Evolutionary conservation across 2,113 vertebrate genomes (phyloP).

Genomic region (Brachyhypopomus gauderio): DNA sequence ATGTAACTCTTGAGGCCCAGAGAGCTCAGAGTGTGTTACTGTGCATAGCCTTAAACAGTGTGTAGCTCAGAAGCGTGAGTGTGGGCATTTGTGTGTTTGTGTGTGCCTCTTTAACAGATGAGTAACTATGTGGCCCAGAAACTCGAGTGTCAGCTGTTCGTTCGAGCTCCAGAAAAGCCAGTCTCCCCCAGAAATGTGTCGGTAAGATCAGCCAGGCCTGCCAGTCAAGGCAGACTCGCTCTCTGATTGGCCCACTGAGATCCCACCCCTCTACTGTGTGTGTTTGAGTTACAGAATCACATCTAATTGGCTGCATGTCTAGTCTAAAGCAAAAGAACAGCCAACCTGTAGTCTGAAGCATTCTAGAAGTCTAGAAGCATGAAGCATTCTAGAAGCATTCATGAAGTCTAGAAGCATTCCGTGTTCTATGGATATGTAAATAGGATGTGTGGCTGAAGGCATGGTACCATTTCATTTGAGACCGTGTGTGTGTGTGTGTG

Average conservation of each 20-base stretch:
- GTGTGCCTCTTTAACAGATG: constrained; percentile 77
- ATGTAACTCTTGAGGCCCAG: background rate
- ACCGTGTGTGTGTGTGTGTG: constrained; percentile 19
- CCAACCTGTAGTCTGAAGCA: constrained; percentile 15
- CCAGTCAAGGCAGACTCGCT: constrained; percentile 28
- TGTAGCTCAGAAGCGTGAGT: constrained; percentile 8
- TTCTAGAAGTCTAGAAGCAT: no score
- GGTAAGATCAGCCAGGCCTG: constrained; percentile 76
- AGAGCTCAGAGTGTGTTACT: constrained; percentile 8
- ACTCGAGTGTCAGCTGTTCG: constrained; percentile 83
- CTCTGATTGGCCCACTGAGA: constrained; percentile 43
- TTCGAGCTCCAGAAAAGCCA: constrained; percentile 78
- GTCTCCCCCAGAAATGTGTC: constrained; percentile 76
- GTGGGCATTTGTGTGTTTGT: constrained; percentile 37
- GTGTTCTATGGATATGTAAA: constrained; percentile 29
- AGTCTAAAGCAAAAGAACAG: constrained; percentile 6
- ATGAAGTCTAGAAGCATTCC: constrained; percentile 3
- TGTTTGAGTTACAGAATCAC: constrained; percentile 25
- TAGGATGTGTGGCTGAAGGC: constrained; percentile 41
- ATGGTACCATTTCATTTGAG: constrained; percentile 6
- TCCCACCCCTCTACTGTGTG: constrained; percentile 57
- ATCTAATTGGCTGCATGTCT: constrained; percentile 32
- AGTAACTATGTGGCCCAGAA: constrained; percentile 84
- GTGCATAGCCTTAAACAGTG: background rate
- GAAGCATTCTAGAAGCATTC: no score